Evolutionary conservation across 2,888 invertebrate species (phyloP), one percentile per base, ranked within the genome.

Genomic region (Blomia tropicalis): DNA sequence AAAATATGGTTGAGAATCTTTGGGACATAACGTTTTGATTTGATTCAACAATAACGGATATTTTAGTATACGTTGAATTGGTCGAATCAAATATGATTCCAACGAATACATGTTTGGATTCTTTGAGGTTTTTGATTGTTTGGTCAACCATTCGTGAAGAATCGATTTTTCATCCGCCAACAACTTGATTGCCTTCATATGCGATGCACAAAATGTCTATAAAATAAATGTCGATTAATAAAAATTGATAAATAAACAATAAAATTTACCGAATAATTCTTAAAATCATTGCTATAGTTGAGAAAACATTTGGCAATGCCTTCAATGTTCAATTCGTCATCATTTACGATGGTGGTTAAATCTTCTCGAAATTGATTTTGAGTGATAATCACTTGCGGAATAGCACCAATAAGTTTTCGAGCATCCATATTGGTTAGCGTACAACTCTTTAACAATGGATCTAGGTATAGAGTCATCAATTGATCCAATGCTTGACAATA

Each of bases 151-250:
- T 53, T 64, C 64, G 4, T 43, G 22, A 22, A 66, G 43, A n/a
- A 60, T 56, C 14, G 58, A 58, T 25, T 65, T 65, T 17, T 60
- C 44, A n/a, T 44, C 60, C 1, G 58, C 41, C 72, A 95, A 80
- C 73, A 95, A 89, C 80, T 95, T 95, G 78, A 95, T 93, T 68
- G 93, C 92, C 79, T 93, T 91, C 73, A 93, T 95, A 77, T 96
- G 95, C 77, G 91, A 92, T 68, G 95, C 93, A 77, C 95, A 95
- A 79, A 95, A 95, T 70, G 93, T 62, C 44, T 58, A 58, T 11
- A 31, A 58, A 36, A 17, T 5, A 58, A 11, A 14, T 17, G 4
- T 54, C 19, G 4, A 44, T 31, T 43, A 19, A 47, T 25, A 14
- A 5, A 25, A n/a, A 54, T 22, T 25, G 30, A n/a, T 22, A 30